phyloP scores from a whole-genome alignment of 1,140 invertebrate genomes.

The Platorchestia sp. region DNA sequence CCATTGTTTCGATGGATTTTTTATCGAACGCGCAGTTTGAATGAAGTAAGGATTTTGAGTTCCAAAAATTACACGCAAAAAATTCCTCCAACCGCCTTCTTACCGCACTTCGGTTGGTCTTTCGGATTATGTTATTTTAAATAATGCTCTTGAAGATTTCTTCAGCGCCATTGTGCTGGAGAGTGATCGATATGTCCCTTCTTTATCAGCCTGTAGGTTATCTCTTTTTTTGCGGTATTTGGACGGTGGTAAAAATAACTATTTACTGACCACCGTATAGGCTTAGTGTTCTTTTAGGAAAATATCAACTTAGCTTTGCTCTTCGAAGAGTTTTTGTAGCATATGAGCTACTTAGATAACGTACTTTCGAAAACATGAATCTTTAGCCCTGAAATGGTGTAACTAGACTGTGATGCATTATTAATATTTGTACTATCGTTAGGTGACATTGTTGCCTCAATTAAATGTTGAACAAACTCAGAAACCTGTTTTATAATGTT shows the following conservation, averaged over 20 bases:
- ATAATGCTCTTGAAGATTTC: background rate
- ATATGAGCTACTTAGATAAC: too few relatives aligned
- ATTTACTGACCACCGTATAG: background rate
- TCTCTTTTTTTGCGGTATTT: background rate
- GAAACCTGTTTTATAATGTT: background rate
- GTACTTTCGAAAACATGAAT: too few relatives aligned
- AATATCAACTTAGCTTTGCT: too few relatives aligned
- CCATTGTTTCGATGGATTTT: background rate
- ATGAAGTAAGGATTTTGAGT: background rate
- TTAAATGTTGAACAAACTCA: too few relatives aligned
- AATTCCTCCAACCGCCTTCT: background rate
- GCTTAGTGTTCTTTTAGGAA: background rate
- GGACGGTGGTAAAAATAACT: background rate
- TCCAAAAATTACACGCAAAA: background rate
- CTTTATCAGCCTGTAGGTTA: background rate
- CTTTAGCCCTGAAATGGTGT: too few relatives aligned
- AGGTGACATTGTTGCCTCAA: too few relatives aligned
- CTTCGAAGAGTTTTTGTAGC: too few relatives aligned
- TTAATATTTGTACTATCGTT: too few relatives aligned
- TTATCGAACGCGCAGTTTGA: background rate
- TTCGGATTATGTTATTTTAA: background rate
- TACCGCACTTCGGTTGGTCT: background rate
- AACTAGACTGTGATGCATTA: too few relatives aligned
- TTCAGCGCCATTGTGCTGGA: background rate
- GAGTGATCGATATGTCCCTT: background rate